Conservation (phyloP, 2,113 vertebrate species). For the Carassius carassius region DNA sequence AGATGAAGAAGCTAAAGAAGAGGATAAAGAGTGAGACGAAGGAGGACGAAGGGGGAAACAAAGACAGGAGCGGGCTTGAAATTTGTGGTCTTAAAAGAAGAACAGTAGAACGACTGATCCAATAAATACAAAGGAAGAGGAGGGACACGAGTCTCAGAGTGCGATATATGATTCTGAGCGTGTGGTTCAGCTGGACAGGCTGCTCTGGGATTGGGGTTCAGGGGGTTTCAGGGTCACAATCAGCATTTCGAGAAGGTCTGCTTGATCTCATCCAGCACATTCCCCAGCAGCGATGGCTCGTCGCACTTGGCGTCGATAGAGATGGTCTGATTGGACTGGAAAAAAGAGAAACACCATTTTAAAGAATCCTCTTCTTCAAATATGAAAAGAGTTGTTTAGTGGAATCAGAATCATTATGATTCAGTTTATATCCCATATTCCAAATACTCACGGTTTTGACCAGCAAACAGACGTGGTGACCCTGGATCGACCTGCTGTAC, state of each 20-base stretch:
- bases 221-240: slow-evolving; percentile 62
- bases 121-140: slow-evolving; percentile 57
- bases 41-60: not conserved
- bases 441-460: slow-evolving; percentile 91
- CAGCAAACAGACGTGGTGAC: slow-evolving; percentile 95
- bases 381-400: no score
- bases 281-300: slow-evolving; percentile 87
- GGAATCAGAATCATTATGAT: not conserved
- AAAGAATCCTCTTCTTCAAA: not conserved
- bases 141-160: slow-evolving; percentile 61
- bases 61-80: slow-evolving; percentile 22
- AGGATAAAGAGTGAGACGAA: not conserved
- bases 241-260: slow-evolving; percentile 91
- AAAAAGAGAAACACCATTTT: not conserved
- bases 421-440: not conserved
- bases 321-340: slow-evolving; percentile 86
- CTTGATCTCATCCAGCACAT: slow-evolving; percentile 94
- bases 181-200: not conserved
- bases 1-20: not conserved
- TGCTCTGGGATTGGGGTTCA: not conserved
- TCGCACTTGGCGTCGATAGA: slow-evolving; percentile 94
- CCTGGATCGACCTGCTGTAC: slow-evolving; percentile 98
- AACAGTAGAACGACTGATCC: slow-evolving; percentile 38
- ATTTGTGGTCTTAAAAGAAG: slow-evolving; percentile 15
- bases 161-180: slow-evolving; percentile 60